Conservation (phyloP, 2,113 vertebrate genomes). For the Strigops habroptila region DNA sequence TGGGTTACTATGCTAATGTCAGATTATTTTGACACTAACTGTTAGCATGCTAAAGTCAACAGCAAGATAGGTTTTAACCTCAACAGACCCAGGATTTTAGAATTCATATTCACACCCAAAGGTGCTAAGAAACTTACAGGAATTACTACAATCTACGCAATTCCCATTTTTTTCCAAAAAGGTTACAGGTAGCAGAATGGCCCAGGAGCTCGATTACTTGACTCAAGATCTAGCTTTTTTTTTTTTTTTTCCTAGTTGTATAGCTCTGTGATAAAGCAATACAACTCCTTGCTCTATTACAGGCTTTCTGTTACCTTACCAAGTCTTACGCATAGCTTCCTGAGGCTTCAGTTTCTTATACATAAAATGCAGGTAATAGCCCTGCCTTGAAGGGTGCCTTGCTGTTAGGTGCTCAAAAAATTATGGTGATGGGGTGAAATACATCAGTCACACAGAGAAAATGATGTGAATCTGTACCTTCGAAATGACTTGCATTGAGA, state of each 20-base stretch:
- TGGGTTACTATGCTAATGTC: not conserved
- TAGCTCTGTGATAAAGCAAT: not conserved
- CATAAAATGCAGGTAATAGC: not conserved
- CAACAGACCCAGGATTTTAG: not conserved
- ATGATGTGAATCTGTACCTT: not conserved
- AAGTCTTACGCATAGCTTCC: not conserved
- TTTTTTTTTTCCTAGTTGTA: not conserved
- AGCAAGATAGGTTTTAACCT: not conserved
- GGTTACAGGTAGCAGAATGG: not conserved
- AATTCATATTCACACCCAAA: not conserved
- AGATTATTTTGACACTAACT: not conserved
- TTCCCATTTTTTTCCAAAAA: not conserved
- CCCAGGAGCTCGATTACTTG: not conserved
- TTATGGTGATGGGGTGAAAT: not conserved
- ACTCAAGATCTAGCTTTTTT: not conserved
- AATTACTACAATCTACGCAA: not conserved
- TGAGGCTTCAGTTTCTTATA: not conserved
- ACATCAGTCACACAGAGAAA: not conserved
- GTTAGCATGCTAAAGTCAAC: not conserved
- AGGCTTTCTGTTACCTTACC: not conserved
- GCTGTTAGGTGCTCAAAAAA: not conserved
- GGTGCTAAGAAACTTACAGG: not conserved
- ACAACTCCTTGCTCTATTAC: not conserved
- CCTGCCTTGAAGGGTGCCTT: not conserved
- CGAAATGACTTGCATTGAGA: not conserved